A percentile compares a stretch with the other conserved stretches of the same genome.
phyloP scores from a whole-genome alignment of 1,140 invertebrate species.

The Eriocheir sinensis region DNA sequence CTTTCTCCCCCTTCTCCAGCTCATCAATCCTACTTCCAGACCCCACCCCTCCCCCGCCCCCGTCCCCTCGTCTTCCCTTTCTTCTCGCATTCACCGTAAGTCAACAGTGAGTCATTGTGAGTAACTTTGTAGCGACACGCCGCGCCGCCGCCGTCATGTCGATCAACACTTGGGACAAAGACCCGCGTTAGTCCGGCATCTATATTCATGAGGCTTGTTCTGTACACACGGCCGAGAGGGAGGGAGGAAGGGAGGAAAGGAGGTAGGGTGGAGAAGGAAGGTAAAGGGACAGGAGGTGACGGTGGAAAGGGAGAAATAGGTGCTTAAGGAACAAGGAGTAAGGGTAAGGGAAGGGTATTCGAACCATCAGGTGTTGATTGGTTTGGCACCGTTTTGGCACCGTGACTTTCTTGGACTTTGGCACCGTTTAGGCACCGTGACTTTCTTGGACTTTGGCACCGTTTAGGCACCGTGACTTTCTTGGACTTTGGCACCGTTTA shows the following conservation, averaged over 20 bases:
- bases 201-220: background rate
- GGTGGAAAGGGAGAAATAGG: background rate
- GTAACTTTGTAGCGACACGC: background rate
- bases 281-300: conserved; percentile 16
- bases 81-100: background rate
- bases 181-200: background rate
- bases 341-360: too few species aligned
- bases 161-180: conserved; percentile 12
- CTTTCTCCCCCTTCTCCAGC: background rate
- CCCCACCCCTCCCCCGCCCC: background rate
- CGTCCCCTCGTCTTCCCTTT: background rate
- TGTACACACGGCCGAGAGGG: background rate
- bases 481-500: too few species aligned
- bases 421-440: too few species aligned
- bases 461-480: too few species aligned
- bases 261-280: too few species aligned
- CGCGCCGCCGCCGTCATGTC: background rate
- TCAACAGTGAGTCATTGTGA: background rate
- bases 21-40: too few species aligned
- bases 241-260: background rate
- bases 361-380: too few species aligned
- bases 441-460: too few species aligned
- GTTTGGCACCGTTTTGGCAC: too few species aligned
- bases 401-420: too few species aligned
- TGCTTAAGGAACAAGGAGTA: too few species aligned